phyloP scores from a whole-genome alignment of 1,140 invertebrate species.

The Drosophila punjabiensis region DNA sequence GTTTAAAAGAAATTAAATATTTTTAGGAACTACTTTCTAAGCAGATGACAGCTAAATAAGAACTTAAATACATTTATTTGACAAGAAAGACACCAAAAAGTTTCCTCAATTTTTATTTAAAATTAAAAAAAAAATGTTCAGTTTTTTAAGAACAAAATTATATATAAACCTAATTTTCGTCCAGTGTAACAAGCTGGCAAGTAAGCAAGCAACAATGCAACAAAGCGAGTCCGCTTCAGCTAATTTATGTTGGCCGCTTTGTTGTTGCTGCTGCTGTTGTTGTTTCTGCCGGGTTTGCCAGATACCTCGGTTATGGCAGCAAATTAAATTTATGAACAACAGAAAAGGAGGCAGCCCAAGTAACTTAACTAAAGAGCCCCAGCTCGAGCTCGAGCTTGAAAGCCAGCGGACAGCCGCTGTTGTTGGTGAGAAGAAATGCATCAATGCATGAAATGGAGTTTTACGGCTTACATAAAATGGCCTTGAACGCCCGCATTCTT shows the following conservation, averaged over 20 bases:
- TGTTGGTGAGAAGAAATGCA: constrained; percentile 76
- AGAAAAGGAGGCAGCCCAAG: constrained; percentile 33
- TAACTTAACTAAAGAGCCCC: constrained; percentile 40
- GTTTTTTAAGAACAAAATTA: too few relatives aligned
- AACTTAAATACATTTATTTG: too few relatives aligned
- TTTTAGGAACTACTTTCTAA: too few relatives aligned
- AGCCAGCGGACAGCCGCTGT: constrained; percentile 46
- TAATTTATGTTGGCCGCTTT: constrained; percentile 52
- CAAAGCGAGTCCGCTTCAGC: constrained; percentile 59
- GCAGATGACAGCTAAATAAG: too few relatives aligned
- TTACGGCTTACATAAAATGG: constrained; percentile 83
- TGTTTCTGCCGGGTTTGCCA: constrained; percentile 33
- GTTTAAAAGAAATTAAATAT: too few relatives aligned
- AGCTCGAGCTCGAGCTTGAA: constrained; percentile 18
- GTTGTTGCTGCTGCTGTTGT: constrained; percentile 21
- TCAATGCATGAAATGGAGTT: constrained; percentile 83
- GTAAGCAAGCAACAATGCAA: constrained; percentile 28
- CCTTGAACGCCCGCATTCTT: constrained; percentile 75
- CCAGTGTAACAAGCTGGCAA: constrained; percentile 11
- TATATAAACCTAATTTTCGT: not conserved
- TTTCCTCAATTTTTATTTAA: too few relatives aligned
- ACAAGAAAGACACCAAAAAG: too few relatives aligned
- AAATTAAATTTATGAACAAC: constrained; percentile 68
- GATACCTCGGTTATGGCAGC: constrained; percentile 57
- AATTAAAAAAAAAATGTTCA: too few relatives aligned